Evolutionary conservation across 2,797 vertebrate genomes (phyloP).

Genomic region (Scleropages formosus): DNA sequence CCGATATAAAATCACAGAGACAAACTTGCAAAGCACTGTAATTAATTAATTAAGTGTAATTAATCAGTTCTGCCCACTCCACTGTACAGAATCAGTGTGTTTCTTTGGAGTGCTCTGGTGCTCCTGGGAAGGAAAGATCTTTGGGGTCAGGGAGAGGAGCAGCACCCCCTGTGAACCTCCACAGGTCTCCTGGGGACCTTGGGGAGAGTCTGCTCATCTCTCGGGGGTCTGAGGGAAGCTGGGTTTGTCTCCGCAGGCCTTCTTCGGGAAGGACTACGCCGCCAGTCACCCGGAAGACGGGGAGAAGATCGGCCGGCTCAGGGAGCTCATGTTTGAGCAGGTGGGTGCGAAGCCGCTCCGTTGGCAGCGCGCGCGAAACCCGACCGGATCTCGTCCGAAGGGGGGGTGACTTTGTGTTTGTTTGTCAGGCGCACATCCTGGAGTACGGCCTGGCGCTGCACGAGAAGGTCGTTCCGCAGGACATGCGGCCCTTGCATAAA

Average conservation of each 20-base stretch:
- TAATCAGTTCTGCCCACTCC: too few species aligned
- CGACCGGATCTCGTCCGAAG: too few species aligned
- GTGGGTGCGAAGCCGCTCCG: slow-evolving; percentile 58
- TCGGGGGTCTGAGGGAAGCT: not conserved
- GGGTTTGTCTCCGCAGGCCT: slow-evolving; percentile 71
- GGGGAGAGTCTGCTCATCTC: not conserved
- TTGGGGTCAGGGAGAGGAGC: too few species aligned
- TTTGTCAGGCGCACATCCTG: slow-evolving; percentile 87
- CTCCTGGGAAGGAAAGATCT: too few species aligned
- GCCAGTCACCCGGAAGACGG: slow-evolving; percentile 95
- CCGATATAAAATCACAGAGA: too few species aligned
- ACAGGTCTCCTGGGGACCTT: too few species aligned
- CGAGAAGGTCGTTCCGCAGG: slow-evolving; percentile 95
- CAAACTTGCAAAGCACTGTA: too few species aligned
- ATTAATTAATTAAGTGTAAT: too few species aligned
- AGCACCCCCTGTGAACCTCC: too few species aligned
- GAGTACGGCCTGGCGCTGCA: slow-evolving; percentile 93
- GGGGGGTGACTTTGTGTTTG: not conserved
- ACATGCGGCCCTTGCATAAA: slow-evolving; percentile 97
- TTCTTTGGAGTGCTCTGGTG: too few species aligned
- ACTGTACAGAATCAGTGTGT: too few species aligned
- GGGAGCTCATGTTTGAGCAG: slow-evolving; percentile 98
- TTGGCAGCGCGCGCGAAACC: not conserved
- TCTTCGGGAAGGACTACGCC: slow-evolving; percentile 95
- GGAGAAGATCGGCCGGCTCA: slow-evolving; percentile 91